These are phyloP conservation scores for Spisula subtruncata DNA, from an alignment of 2,888 invertebrate species.

Conservation along the genomic window DNA sequence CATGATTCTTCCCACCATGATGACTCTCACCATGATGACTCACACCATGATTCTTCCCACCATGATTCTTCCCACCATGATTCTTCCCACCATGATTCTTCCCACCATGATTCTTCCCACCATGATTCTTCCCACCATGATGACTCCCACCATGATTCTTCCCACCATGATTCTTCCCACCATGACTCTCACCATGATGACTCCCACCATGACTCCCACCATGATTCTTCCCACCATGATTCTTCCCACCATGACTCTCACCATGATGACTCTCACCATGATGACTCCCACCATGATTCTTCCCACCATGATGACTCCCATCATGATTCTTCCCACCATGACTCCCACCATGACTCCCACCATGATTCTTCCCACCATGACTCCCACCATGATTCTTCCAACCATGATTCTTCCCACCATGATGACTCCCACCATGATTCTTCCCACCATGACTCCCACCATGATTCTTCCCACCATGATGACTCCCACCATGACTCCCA, in stretches of 20 bases:
- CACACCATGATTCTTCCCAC: not conserved
- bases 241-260: not conserved
- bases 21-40: not conserved
- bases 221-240: not conserved
- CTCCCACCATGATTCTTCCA: not conserved
- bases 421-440: not conserved
- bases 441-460: not conserved
- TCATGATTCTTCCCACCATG: not conserved
- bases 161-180: not conserved
- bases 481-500: not conserved
- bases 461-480: not conserved
- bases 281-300: not conserved
- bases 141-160: not conserved
- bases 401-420: not conserved
- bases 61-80: not conserved
- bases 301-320: not conserved
- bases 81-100: not conserved
- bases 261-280: not conserved
- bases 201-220: not conserved
- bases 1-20: not conserved
- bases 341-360: not conserved
- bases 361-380: not conserved
- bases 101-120: not conserved
- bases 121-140: not conserved
- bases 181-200: conserved; percentile 17